These are phyloP conservation scores for Rhingia rostrata DNA, from an alignment of 2,888 invertebrate genomes.

Conservation along the genomic window DNA sequence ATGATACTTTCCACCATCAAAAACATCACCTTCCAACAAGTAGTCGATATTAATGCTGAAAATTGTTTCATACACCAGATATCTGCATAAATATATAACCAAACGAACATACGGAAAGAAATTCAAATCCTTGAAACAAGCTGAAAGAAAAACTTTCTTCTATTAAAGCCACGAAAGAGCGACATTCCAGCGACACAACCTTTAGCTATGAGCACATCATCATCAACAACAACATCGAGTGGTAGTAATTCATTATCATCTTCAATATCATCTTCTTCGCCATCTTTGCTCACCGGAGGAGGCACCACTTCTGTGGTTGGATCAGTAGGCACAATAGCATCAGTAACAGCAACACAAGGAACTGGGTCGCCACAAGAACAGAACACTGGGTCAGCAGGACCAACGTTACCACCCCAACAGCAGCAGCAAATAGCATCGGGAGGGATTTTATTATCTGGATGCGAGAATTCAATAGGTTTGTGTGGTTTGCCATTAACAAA, in stretches of 20 bases:
- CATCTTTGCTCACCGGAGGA: conserved; percentile 56
- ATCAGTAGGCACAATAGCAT: conserved; percentile 45
- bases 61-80: conserved; percentile 1
- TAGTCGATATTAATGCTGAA: conserved; percentile 11
- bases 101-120: neutral
- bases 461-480: conserved; percentile 54
- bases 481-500: conserved; percentile 58
- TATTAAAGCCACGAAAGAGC: conserved; percentile 39
- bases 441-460: conserved; percentile 47
- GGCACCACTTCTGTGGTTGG: conserved; percentile 64
- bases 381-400: conserved; percentile 28
- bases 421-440: conserved; percentile 49
- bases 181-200: conserved; percentile 64
- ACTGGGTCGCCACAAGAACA: conserved; percentile 59
- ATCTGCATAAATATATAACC: neutral
- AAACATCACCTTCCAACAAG: conserved; percentile 1
- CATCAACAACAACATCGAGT: conserved; percentile 73
- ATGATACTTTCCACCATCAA: conserved; percentile 1
- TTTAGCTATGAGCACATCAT: conserved; percentile 75
- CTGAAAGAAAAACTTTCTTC: conserved; percentile 1
- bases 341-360: conserved; percentile 43
- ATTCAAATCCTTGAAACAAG: neutral
- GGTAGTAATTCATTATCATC: conserved; percentile 74
- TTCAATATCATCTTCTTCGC: conserved; percentile 71
- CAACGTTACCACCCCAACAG: conserved; percentile 30